Percentiles rank a stretch among this genome's conserved stretches.
Evolutionary conservation across 2,113 vertebrate species (phyloP).

Genomic region (Brachirus orientalis): DNA sequence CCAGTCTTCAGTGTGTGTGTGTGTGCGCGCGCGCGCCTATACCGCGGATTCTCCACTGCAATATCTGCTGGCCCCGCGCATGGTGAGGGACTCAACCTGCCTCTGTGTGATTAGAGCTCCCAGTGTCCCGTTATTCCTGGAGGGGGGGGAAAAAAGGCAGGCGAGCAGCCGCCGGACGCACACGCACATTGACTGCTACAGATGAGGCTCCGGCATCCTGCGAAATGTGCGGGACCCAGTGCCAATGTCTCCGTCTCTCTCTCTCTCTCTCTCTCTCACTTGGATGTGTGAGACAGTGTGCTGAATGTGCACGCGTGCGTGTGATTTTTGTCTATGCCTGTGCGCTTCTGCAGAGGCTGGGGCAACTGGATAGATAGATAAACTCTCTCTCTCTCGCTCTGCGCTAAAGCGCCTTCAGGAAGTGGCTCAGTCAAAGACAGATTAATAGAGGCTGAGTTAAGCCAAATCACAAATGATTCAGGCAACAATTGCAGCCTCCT

Average conservation of each 20-base stretch:
- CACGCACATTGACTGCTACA: slow-evolving; percentile 46
- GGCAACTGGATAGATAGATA: slow-evolving; percentile 71
- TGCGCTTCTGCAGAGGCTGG: slow-evolving; percentile 77
- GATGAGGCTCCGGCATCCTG: slow-evolving; percentile 53
- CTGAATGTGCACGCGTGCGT: slow-evolving; percentile 40
- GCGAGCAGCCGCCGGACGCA: slow-evolving; percentile 63
- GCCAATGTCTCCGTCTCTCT: slow-evolving; percentile 25
- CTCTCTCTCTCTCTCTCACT: slow-evolving; percentile 20
- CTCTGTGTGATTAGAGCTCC: slow-evolving; percentile 57
- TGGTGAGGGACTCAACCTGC: slow-evolving; percentile 54
- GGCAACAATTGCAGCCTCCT: slow-evolving; percentile 1
- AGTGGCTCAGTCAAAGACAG: slow-evolving; percentile 36
- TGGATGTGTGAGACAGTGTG: not conserved
- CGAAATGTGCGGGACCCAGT: slow-evolving; percentile 67
- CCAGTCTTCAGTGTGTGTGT: slow-evolving; percentile 71
- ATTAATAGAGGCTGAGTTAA: slow-evolving; percentile 20
- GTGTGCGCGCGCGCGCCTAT: slow-evolving; percentile 36
- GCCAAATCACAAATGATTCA: slow-evolving; percentile 28
- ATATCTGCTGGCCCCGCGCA: slow-evolving; percentile 70
- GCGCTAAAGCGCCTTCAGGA: slow-evolving; percentile 69
- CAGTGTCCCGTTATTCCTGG: slow-evolving; percentile 69
- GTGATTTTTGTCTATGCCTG: slow-evolving; percentile 43
- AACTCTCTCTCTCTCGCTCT: slow-evolving; percentile 46
- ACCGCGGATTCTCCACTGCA: slow-evolving; percentile 70
- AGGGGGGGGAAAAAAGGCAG: slow-evolving; percentile 53